Evolutionary conservation across 2,888 invertebrate genomes (phyloP), one percentile per base, ranked within the genome.

Genomic region (Crossocerus cetratus): DNA sequence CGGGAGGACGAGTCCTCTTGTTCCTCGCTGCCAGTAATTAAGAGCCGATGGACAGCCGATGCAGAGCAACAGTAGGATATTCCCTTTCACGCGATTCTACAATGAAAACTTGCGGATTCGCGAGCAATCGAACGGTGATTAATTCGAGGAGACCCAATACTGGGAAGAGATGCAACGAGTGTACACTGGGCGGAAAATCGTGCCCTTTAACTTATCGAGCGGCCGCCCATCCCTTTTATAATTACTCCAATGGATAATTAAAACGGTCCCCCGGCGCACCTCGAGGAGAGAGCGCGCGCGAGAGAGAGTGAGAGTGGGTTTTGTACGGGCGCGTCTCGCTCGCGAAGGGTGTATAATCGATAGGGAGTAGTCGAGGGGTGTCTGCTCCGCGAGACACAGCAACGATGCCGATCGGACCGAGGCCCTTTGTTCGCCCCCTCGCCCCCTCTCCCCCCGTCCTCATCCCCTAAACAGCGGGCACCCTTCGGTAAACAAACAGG

Each of bases 281-380:
- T 76, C 77, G 49, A 68, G 49, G 14, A 49, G 23, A 23, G 49
- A 49, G 14, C 5, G 16, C 49, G 70, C 58, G 64, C 73, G n/a
- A n/a, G n/a, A n/a, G n/a, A n/a, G n/a, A n/a, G n/a, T n/a, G n/a
- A n/a, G n/a, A n/a, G n/a, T n/a, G n/a, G n/a, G 73, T 72, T 74
- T 79, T 64, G 68, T 72, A 66, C 65, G 64, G 62, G 65, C 56
- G 44, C 49, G 14, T 64, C 57, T 71, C 67, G 62, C 32, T 63
- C 43, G 58, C 62, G 59, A 78, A 80, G 83, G 82, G 85, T 87
- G 86, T 86, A 88, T 88, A 88, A 88, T 88, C 87, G 87, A 87
- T 88, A 88, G 79, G 78, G 82, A 82, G 32, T 32, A 84, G 83
- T 83, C 79, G 81, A 82, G 85, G 86, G 86, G 83, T 81, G 84